phyloP scores from a whole-genome alignment of 2,888 invertebrate genomes.

The Dynastes hyllus region DNA sequence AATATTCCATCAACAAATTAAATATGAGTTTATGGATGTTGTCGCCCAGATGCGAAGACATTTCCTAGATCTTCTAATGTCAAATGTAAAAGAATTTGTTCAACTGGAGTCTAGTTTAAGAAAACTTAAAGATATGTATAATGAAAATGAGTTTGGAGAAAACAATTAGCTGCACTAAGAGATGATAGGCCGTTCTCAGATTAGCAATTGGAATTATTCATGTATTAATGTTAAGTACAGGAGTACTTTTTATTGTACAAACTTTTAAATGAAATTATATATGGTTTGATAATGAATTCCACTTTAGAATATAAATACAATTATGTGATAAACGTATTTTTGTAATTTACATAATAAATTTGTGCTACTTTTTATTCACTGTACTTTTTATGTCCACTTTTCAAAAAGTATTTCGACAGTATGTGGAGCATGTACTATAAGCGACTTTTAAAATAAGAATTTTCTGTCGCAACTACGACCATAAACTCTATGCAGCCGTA shows the following conservation, averaged over 20 bases:
- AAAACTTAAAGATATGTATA: conserved; percentile 58
- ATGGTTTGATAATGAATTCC: background rate
- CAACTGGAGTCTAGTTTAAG: conserved; percentile 62
- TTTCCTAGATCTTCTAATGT: conserved; percentile 65
- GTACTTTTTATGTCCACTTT: no score
- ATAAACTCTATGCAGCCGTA: no score
- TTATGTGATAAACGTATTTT: conserved; percentile 23
- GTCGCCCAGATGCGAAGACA: conserved; percentile 61
- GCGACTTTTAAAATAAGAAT: no score
- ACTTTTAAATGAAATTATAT: conserved; percentile 7
- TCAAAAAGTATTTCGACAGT: no score
- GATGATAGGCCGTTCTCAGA: conserved; percentile 52
- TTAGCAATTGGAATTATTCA: conserved; percentile 32
- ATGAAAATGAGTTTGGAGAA: conserved; percentile 69
- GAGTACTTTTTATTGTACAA: conserved; percentile 34
- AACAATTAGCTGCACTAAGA: conserved; percentile 73
- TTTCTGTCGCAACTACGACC: no score
- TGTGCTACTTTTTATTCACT: no score
- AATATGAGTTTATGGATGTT: conserved; percentile 60
- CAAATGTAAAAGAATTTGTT: conserved; percentile 65
- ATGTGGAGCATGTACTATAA: no score
- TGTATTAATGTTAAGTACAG: conserved; percentile 37
- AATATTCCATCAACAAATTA: conserved; percentile 59
- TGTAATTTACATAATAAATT: conserved; percentile 26
- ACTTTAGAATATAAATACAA: background rate